Conservation (phyloP, 2,797 vertebrate genomes). For the Sarcoramphus papa region DNA sequence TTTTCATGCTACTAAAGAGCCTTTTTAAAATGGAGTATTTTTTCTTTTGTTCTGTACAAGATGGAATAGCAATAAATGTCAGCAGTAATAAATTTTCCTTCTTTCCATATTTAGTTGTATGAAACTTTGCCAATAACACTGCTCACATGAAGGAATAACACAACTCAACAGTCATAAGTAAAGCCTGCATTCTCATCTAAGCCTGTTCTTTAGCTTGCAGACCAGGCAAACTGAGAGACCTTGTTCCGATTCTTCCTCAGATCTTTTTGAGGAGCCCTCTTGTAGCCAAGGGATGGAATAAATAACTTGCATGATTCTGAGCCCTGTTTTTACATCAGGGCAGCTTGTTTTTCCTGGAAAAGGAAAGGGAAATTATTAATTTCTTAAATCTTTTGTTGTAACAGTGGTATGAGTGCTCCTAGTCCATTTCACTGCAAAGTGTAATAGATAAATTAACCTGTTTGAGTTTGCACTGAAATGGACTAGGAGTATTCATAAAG, state of each 20-base stretch:
- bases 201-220: neutral
- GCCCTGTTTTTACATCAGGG: neutral
- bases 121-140: neutral
- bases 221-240: neutral
- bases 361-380: neutral
- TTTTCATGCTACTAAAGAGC: slow-evolving; percentile 25
- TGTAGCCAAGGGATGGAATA: neutral
- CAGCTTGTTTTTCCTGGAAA: neutral
- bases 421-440: neutral
- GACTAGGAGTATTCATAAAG: neutral
- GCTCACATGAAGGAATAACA: neutral
- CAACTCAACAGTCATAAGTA: neutral
- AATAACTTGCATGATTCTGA: neutral
- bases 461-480: neutral
- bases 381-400: neutral
- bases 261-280: neutral
- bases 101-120: neutral
- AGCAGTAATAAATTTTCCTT: neutral
- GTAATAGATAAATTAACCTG: neutral
- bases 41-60: neutral
- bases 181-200: neutral
- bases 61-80: neutral
- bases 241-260: neutral
- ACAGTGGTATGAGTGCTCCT: neutral
- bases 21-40: neutral